Base-by-base conservation (phyloP, 2,113 vertebrate genomes). In the Phasianus colchicus region DNA sequence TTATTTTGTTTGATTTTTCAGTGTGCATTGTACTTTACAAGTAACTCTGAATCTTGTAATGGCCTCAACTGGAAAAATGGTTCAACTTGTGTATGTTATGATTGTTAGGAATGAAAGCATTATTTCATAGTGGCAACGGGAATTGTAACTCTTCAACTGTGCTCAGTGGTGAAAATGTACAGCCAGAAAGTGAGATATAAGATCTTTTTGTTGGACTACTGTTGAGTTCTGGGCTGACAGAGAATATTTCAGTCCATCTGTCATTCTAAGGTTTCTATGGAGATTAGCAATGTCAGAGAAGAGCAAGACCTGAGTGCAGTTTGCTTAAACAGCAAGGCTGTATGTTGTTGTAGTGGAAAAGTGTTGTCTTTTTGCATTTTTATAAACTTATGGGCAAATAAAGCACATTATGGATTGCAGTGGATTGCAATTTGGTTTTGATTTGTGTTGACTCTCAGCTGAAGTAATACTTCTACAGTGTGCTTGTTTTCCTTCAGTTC, bases 241-340 rank as follows among this genome's bases (percentile, higher is more conserved):
- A 84, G 79, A 92, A 97, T 96, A 94, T 95, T 97, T 95, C 91
- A 90, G 95, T 89, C 93, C 89, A 93, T 69, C 47, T 60, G 93
- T 86, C 90, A 87, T 95, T 93, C 92, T 96, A 32, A 88, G 80
- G 97, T 98, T 98, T 96, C 98, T 95, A 96, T 97, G 97, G 97
- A 96, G 97, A 98, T 95, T 90, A 91, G 86, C 93, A 83, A 87
- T 97, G 96, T 98, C 95, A 97, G 94, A 96, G 76, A 94, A 89
- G 88, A 97, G 95, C 96, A 97, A 96, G 60, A 72, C 93, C 96
- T 97, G 89, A 97, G 86, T 89, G 89, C 71, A 83, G 63, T 96
- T 94, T 94, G 90, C 93, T 97, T 97, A 71, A 93, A 85, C 95
- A 97, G 93, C 92, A 70, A 82, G 91, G 79, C 94, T 96, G 19